Evolutionary conservation across 2,888 invertebrate species (phyloP), one percentile per base, ranked within the genome.

Genomic region (Phyllotreta striolata): DNA sequence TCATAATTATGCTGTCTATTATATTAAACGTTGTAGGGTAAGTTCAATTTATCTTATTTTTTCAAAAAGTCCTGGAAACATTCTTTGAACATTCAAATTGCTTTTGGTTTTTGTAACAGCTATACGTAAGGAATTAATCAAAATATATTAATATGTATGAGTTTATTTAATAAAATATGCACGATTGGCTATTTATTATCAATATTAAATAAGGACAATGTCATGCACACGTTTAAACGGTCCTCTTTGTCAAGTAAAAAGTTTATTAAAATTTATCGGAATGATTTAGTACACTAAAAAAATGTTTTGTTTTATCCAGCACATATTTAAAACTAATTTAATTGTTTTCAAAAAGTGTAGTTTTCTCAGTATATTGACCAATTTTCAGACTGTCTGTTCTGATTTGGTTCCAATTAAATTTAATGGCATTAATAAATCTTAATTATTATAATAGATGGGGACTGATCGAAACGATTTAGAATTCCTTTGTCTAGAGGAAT

Each of bases 401-500:
- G 67, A 65, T 69, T 69, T 67, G 56, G 60, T 56, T 66, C 63
- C 68, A 66, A 70, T 72, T 69, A 67, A 68, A 62, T 59, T 52
- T 64, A 62, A 66, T 62, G 65, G 64, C 64, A 65, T 59, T 63
- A 68, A 68, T 70, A 68, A 68, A 70, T 70, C 68, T 63, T 63
- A 66, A 68, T 68, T 64, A 68, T 66, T 61, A 63, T 65, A 64
- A 67, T 64, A 61, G 66, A 60, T 44, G 41, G 56, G 59, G 64
- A 66, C 54, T 59, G 66, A 64, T 66, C 66, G 58, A 62, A 67
- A 66, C 64, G 63, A 63, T 64, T 69, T 59, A 63, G 61, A 68
- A 76, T 76, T 79, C 77, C 79, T 79, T 79, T 79, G 79, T 78
- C 76, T 70, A 60, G 41, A 64, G 62, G 56, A 63, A 66, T 63